phyloP scores from a whole-genome alignment of 2,888 invertebrate species.

The Prosopocoilus inquinatus region DNA sequence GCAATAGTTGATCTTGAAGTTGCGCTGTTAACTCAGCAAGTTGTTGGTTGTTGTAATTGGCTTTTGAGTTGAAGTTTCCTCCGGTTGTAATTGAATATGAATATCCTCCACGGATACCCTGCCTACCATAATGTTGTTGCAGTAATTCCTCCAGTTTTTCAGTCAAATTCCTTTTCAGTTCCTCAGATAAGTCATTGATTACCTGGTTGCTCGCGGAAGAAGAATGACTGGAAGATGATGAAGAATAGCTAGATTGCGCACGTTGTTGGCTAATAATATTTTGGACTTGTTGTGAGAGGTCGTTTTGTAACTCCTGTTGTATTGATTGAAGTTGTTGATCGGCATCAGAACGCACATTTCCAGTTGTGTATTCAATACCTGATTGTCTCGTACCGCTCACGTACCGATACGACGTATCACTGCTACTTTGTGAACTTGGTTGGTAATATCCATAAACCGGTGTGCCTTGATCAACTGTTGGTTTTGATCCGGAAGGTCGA shows the following conservation, averaged over 20 bases:
- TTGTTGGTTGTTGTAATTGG: constrained; percentile 34
- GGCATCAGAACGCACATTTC: neutral
- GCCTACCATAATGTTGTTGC: constrained; percentile 30
- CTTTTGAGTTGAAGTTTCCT: constrained; percentile 28
- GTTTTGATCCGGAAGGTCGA: neutral
- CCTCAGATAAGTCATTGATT: constrained; percentile 40
- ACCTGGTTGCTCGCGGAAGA: constrained; percentile 33
- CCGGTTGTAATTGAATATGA: constrained; percentile 29
- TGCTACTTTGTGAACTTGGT: constrained; percentile 1
- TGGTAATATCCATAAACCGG: constrained; percentile 4
- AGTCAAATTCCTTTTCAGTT: constrained; percentile 44
- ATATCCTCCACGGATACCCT: constrained; percentile 30
- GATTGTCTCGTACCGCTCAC: constrained; percentile 3
- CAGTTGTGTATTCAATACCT: constrained; percentile 17
- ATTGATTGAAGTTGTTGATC: constrained; percentile 23
- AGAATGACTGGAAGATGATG: constrained; percentile 15
- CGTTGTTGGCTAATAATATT: constrained; percentile 32
- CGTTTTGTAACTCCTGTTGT: constrained; percentile 24
- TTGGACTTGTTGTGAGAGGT: constrained; percentile 41
- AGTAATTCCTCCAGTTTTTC: constrained; percentile 35
- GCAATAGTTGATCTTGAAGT: constrained; percentile 40
- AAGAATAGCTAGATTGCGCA: constrained; percentile 9
- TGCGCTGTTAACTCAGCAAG: constrained; percentile 38
- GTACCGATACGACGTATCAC: constrained; percentile 6
- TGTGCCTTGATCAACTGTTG: neutral